phyloP scores from a whole-genome alignment of 2,888 invertebrate species.

The Eremobia ochroleuca region DNA sequence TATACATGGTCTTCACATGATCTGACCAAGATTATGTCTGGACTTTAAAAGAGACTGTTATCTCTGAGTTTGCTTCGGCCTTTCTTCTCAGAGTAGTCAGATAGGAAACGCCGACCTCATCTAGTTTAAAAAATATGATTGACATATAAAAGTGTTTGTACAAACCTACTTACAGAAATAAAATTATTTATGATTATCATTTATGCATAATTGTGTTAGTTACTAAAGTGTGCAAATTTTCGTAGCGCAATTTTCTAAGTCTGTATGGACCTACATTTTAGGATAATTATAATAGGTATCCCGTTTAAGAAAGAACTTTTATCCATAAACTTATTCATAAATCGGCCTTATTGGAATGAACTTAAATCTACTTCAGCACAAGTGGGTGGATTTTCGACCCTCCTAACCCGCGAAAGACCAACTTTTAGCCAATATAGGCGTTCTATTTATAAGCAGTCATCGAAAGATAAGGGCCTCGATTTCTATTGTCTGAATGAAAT shows the following conservation, averaged over 20 bases:
- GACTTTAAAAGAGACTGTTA: too few relatives aligned
- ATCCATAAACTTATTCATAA: not conserved
- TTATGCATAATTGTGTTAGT: too few relatives aligned
- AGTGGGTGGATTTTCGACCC: conserved; percentile 13
- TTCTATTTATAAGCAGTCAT: conserved; percentile 58
- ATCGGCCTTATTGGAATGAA: not conserved
- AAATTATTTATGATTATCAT: too few relatives aligned
- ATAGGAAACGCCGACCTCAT: too few relatives aligned
- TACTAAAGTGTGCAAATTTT: not conserved
- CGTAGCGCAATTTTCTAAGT: not conserved
- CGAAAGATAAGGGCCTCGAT: conserved; percentile 59
- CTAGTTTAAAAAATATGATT: too few relatives aligned
- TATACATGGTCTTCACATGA: too few relatives aligned
- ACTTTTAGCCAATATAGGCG: conserved; percentile 56
- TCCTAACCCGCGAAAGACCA: conserved; percentile 15
- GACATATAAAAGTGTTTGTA: too few relatives aligned
- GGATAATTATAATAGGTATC: not conserved
- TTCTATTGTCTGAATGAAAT: conserved; percentile 65
- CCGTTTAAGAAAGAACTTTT: not conserved
- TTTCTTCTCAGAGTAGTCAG: too few relatives aligned
- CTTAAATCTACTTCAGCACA: not conserved
- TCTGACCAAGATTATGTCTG: too few relatives aligned
- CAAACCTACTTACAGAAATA: too few relatives aligned
- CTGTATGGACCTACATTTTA: not conserved
- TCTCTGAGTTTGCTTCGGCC: too few relatives aligned